Base-by-base conservation (phyloP, 1,140 invertebrate species). In the Choristoneura fumiferana region DNA sequence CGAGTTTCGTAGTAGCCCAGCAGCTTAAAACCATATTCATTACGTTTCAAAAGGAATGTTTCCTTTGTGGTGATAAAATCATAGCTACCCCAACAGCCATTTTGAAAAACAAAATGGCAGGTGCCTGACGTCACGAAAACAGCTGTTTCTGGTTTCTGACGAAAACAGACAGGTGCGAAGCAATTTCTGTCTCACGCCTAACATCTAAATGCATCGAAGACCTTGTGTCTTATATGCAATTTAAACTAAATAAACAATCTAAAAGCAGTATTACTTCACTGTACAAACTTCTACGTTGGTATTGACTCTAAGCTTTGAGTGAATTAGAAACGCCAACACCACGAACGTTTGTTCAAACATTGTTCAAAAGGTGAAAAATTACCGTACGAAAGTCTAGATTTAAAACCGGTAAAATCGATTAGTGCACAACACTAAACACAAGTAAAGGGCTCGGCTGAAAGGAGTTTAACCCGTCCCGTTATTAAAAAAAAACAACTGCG, bases 371-470 rank as follows among this genome's bases (percentile, higher is more conserved):
- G 18, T 49, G 1, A 49, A 13, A 8, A 13, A 12, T 10, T 49
- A 29, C 43, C 43, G 43, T 49, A 22, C 3, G n/a, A 18, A 40
- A 33, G 29, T 49, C 43, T 49, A 49, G 43, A 49, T 49, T 22
- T 49, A 17, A 12, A 49, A 49, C 43, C 43, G 43, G 43, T 49
- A 49, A 49, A 40, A 49, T 49, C 43, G 43, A 49, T 49, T 22
- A 49, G 29, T 0, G 43, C 43, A 49, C 22, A 49, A 0, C 43
- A 49, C 43, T 49, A 49, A n/a, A n/a, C n/a, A 22, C 43, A 4
- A 18, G 18, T 49, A 49, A 49, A 49, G 43, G 43, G 43, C 43
- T 43, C 6, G 18, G 43, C 40, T 29, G 43, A 29, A 29, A 29
- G 22, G 22, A 29, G 22, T 18, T 33, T 22, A 33, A 49, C 22